Evolutionary conservation across 2,797 vertebrate genomes (phyloP), one percentile per base, ranked within the genome.

Genomic region (Pseudochirops corinnae): DNA sequence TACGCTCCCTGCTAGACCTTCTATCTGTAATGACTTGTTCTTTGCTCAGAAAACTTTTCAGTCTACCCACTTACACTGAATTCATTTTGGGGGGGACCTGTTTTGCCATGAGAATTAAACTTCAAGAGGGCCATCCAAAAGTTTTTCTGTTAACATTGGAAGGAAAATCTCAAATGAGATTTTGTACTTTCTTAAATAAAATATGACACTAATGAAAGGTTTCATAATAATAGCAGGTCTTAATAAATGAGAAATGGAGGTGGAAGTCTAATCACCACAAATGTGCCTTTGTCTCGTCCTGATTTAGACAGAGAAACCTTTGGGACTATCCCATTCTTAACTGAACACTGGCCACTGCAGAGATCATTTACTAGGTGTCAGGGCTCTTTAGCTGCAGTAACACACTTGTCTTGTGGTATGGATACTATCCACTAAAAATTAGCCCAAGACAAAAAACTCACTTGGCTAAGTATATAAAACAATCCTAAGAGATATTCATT

Each of bases 81-180:
- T 82, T 55, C 10, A 13, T 1, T 93, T 60, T 90, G 92, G 33
- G 52, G 55, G 0, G 4, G 50, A 28, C 91, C 39, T 93, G 39
- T 46, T 93, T 93, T 11, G 39, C 91, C 94, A 53, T 91, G 87
- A 60, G 46, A 93, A 46, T 50, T 52, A 29, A 95, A 50, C 50
- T 33, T 93, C 4, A 90, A 95, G 6, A 92, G 13, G n/a, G 18
- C 67, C n/a, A 96, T 82, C 46, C 28, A 11, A 74, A 55, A 96
- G 55, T 91, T 62, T 95, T 96, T 56, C 26, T 67, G 50, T 96
- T 95, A 95, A 95, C 92, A 96, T 50, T 90, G n/a, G 95, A 92
- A 87, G 94, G 57, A 92, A 87, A 95, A 67, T 94, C 53, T 97
- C 92, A 58, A 90, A 56, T n/a, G 5, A 62, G 62, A n/a, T 50